Evolutionary conservation across 2,797 vertebrate species (phyloP).

Genomic region (Hoplostethus atlanticus): DNA sequence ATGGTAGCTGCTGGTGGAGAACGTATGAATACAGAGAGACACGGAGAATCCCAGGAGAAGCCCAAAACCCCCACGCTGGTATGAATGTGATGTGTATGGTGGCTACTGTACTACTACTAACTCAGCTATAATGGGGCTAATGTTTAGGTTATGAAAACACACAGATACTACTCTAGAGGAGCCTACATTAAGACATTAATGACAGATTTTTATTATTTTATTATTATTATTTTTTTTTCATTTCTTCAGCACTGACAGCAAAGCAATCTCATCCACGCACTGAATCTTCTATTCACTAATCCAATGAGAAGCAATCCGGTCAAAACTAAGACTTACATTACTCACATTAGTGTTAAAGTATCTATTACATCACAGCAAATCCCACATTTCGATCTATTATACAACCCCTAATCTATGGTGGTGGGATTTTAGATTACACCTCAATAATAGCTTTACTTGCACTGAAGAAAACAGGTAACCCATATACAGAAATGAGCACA

Average conservation of each 20-base stretch:
- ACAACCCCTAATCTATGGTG: slow-evolving; percentile 72
- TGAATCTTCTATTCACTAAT: slow-evolving; percentile 20
- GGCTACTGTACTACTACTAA: slow-evolving; percentile 9
- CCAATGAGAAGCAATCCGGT: slow-evolving; percentile 44
- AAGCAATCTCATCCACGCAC: not conserved
- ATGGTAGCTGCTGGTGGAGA: not conserved
- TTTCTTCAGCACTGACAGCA: not conserved
- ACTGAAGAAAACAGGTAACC: slow-evolving; percentile 72
- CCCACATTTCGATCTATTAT: slow-evolving; percentile 61
- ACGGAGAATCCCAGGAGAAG: not conserved
- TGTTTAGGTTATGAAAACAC: slow-evolving; percentile 25
- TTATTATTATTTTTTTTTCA: not conserved
- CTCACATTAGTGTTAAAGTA: slow-evolving; percentile 10
- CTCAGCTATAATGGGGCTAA: not conserved
- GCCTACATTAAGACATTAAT: slow-evolving; percentile 29
- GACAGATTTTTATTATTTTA: not conserved
- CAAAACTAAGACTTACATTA: slow-evolving; percentile 13
- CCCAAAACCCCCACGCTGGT: not conserved
- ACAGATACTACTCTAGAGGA: not conserved
- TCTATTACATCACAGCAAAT: slow-evolving; percentile 59
- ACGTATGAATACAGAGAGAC: not conserved
- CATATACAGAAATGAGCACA: slow-evolving; percentile 57
- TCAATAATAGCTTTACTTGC: slow-evolving; percentile 67
- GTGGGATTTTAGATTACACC: slow-evolving; percentile 70
- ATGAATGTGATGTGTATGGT: not conserved